These are phyloP conservation scores for Phymanthus crucifer DNA, from an alignment of 92 coral and sea anemone species.

Conservation along the genomic window DNA sequence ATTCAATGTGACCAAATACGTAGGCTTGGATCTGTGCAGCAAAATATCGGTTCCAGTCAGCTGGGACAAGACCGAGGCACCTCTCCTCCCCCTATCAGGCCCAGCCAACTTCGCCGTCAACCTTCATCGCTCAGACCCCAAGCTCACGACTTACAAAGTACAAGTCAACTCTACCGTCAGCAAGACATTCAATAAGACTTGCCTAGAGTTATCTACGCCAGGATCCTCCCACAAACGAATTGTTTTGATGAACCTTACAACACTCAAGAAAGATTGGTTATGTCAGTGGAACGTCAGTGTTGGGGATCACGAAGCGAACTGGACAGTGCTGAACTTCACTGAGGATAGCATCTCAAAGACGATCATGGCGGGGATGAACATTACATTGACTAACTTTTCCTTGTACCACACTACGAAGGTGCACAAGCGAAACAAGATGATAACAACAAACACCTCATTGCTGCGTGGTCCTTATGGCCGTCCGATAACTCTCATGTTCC, in stretches of 20 bases:
- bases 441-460: conserved; percentile 45
- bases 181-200: conserved; percentile 50
- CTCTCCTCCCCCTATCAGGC: conserved; percentile 68
- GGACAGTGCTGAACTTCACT: conserved; percentile 38
- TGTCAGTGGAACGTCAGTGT: conserved; percentile 48
- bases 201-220: conserved; percentile 52
- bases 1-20: conserved; percentile 45
- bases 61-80: conserved; percentile 59
- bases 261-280: conserved; percentile 20
- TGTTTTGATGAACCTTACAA: conserved; percentile 46
- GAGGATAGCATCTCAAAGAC: conserved; percentile 36
- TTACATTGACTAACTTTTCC: conserved; percentile 41
- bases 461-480: conserved; percentile 26
- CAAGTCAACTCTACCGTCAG: conserved; percentile 24
- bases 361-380: conserved; percentile 53
- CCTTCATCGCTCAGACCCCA: conserved; percentile 63
- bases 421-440: conserved; percentile 29
- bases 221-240: conserved; percentile 47
- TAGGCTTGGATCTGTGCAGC: conserved; percentile 60
- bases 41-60: conserved; percentile 66
- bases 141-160: conserved; percentile 41
- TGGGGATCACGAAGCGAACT: conserved; percentile 42
- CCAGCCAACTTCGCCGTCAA: conserved; percentile 55
- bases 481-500: conserved; percentile 46
- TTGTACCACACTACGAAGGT: conserved; percentile 42